phyloP scores from a whole-genome alignment of 2,113 vertebrate species.

The Larimichthys polyactis region DNA sequence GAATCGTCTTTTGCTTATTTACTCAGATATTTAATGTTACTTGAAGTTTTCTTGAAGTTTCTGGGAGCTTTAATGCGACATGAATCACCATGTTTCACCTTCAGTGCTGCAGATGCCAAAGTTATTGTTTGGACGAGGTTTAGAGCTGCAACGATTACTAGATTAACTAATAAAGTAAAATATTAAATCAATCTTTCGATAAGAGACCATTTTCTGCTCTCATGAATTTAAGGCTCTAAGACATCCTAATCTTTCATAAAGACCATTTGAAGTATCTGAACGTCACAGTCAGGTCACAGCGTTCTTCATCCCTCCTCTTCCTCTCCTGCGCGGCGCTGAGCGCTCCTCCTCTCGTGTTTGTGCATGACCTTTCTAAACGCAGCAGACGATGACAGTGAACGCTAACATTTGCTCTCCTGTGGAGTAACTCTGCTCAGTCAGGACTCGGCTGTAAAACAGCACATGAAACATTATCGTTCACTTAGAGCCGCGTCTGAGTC shows the following conservation, averaged over 20 bases:
- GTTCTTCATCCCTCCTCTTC: not conserved
- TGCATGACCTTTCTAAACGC: not conserved
- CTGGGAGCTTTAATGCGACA: not conserved
- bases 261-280: not conserved
- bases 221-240: not conserved
- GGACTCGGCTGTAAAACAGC: conserved; percentile 23
- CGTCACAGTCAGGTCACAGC: not conserved
- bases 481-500: conserved; percentile 26
- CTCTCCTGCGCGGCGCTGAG: too few species aligned
- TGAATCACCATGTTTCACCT: too few species aligned
- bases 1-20: not conserved
- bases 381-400: not conserved
- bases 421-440: not conserved
- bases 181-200: too few species aligned
- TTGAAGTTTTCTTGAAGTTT: not conserved
- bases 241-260: not conserved
- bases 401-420: not conserved
- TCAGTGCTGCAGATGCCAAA: too few species aligned
- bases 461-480: conserved; percentile 30
- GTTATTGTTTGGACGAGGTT: not conserved
- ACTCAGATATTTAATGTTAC: not conserved
- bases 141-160: not conserved
- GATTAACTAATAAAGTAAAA: too few species aligned
- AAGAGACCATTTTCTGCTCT: too few species aligned
- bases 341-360: not conserved